phyloP scores from a whole-genome alignment of 2,113 vertebrate species.

The Dinomys branickii region DNA sequence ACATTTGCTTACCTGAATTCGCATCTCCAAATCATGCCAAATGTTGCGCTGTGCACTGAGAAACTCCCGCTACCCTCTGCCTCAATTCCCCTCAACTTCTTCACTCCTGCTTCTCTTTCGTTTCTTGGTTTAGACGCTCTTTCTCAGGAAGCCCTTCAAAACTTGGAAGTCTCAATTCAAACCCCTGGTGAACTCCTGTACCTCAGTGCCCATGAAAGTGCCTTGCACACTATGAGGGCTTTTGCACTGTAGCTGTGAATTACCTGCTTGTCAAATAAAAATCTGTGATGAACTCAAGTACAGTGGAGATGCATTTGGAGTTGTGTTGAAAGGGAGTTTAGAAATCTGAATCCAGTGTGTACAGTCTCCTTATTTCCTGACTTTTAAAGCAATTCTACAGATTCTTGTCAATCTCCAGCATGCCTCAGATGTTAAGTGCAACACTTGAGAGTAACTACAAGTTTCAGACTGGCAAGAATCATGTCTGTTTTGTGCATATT shows the following conservation, averaged over 20 bases:
- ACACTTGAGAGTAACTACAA: background rate
- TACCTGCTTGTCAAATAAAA: background rate
- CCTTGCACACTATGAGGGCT: background rate
- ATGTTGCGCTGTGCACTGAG: background rate
- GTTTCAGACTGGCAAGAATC: background rate
- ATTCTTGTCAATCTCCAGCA: background rate
- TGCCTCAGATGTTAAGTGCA: background rate
- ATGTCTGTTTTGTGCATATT: background rate
- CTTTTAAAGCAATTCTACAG: background rate
- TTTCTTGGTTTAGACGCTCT: background rate
- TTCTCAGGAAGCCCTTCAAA: background rate
- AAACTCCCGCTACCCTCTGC: background rate
- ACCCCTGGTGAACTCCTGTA: background rate
- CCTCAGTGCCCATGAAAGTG: background rate
- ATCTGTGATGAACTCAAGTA: background rate
- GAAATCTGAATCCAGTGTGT: background rate
- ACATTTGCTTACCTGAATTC: background rate
- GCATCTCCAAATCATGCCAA: background rate
- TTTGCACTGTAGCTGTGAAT: background rate
- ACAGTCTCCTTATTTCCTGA: background rate
- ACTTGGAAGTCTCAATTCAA: background rate
- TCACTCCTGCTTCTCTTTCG: background rate
- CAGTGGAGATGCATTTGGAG: background rate
- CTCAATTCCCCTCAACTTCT: background rate
- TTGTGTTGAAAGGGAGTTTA: background rate